Percentiles rank a stretch among this genome's conserved stretches.
Evolutionary conservation across 2,888 invertebrate species (phyloP).

Genomic region (Drosophila demipolita): DNA sequence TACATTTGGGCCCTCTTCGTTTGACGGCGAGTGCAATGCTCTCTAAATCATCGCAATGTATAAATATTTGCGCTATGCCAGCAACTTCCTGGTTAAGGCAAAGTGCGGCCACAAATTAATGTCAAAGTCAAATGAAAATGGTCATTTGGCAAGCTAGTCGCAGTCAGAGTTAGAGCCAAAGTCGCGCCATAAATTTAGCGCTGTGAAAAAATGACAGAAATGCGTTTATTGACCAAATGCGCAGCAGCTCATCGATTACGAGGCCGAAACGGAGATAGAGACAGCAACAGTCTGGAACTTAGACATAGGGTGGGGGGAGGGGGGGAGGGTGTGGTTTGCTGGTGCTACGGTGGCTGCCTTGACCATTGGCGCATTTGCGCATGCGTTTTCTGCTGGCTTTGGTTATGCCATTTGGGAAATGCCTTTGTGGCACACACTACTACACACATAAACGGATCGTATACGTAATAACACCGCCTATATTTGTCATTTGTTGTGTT

Average conservation of each 20-base stretch:
- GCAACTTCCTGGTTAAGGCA: slow-evolving; percentile 76
- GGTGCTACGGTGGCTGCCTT: slow-evolving; percentile 62
- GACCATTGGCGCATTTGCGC: slow-evolving; percentile 69
- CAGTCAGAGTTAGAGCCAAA: slow-evolving; percentile 57
- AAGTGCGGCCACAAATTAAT: slow-evolving; percentile 80
- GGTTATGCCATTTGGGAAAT: slow-evolving; percentile 72
- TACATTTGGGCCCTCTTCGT: slow-evolving; percentile 2
- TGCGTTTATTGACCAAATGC: slow-evolving; percentile 80
- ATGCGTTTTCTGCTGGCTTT: slow-evolving; percentile 47
- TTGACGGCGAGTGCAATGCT: slow-evolving; percentile 56
- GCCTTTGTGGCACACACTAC: slow-evolving; percentile 43
- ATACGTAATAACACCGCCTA: slow-evolving; percentile 68
- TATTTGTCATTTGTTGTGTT: slow-evolving; percentile 50
- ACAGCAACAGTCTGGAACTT: slow-evolving; percentile 10
- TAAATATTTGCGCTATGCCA: slow-evolving; percentile 57
- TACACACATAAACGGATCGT: slow-evolving; percentile 55
- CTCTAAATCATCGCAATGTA: slow-evolving; percentile 62
- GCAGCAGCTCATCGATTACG: slow-evolving; percentile 79
- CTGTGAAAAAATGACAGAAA: slow-evolving; percentile 78
- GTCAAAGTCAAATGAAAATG: slow-evolving; percentile 81
- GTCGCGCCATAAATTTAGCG: slow-evolving; percentile 76
- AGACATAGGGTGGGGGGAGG: background rate
- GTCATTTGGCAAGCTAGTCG: slow-evolving; percentile 70
- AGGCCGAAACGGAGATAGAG: slow-evolving; percentile 49
- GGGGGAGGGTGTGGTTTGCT: slow-evolving; percentile 2